A percentile compares a stretch with the other conserved stretches of the same genome.
Evolutionary conservation across 2,888 invertebrate genomes (phyloP).

Genomic region (Dicycla oo): DNA sequence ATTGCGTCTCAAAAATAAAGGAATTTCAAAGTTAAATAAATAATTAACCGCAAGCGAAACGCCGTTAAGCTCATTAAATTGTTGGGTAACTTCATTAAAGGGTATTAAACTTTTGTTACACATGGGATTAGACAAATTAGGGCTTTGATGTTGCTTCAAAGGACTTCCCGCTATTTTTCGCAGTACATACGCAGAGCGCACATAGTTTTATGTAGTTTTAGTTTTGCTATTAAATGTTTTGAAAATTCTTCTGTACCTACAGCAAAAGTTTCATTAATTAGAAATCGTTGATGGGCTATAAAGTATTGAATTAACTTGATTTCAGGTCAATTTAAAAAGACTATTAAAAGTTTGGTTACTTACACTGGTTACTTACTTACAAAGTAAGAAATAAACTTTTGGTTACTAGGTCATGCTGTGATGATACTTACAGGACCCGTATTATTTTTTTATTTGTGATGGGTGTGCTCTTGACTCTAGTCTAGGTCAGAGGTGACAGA

Average conservation of each 20-base stretch:
- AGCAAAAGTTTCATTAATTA: background rate
- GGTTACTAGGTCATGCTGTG: background rate
- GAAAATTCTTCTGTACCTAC: background rate
- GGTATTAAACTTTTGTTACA: constrained; percentile 72
- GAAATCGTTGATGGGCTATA: background rate
- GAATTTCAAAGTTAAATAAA: constrained; percentile 46
- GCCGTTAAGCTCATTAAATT: constrained; percentile 74
- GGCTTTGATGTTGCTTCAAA: constrained; percentile 50
- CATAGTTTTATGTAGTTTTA: background rate
- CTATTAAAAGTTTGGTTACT: background rate
- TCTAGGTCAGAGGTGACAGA: too few relatives aligned
- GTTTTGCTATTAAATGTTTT: background rate
- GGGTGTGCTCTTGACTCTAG: too few relatives aligned
- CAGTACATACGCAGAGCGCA: background rate
- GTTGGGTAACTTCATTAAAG: constrained; percentile 74
- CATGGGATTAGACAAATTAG: constrained; percentile 75
- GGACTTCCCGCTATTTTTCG: constrained; percentile 22
- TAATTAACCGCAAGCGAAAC: constrained; percentile 69
- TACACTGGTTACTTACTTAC: background rate
- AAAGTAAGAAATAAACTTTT: background rate
- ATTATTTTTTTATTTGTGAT: too few relatives aligned
- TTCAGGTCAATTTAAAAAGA: background rate
- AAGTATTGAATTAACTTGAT: background rate
- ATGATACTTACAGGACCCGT: too few relatives aligned
- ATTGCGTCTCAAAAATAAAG: constrained; percentile 19